Conservation (phyloP, 2,113 vertebrate species). For the Chauna torquata region DNA sequence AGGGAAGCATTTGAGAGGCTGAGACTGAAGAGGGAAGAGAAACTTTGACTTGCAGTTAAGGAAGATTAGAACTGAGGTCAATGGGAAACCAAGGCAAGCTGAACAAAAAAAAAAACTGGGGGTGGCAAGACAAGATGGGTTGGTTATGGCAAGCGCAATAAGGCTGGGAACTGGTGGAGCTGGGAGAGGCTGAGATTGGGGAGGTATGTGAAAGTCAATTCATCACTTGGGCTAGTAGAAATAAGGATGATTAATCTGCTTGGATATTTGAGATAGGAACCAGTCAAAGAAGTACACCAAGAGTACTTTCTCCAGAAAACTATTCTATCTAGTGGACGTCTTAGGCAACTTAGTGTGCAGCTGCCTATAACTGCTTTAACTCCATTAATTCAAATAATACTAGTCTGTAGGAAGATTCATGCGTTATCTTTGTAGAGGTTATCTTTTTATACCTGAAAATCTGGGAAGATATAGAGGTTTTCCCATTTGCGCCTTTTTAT, state of each 20-base stretch:
- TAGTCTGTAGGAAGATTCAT: background rate
- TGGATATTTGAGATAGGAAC: background rate
- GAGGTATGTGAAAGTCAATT: background rate
- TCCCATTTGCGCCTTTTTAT: background rate
- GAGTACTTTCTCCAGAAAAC: background rate
- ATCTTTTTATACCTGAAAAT: background rate
- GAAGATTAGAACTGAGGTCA: background rate
- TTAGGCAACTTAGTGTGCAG: background rate
- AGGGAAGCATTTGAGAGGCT: background rate
- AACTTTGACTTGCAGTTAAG: background rate
- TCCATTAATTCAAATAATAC: background rate
- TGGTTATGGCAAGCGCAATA: background rate
- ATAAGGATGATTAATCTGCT: background rate
- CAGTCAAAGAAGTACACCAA: background rate
- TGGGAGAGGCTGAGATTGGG: background rate
- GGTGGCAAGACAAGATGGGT: background rate
- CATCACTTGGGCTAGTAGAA: background rate
- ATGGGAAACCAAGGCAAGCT: background rate
- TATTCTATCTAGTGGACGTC: background rate
- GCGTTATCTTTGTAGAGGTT: background rate
- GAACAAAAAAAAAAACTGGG: background rate
- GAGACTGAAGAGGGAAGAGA: background rate
- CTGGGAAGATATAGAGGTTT: background rate
- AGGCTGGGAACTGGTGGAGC: background rate
- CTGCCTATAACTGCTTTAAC: background rate